phyloP scores from a whole-genome alignment of 2,888 invertebrate genomes.

The Mactromeris polynyma region DNA sequence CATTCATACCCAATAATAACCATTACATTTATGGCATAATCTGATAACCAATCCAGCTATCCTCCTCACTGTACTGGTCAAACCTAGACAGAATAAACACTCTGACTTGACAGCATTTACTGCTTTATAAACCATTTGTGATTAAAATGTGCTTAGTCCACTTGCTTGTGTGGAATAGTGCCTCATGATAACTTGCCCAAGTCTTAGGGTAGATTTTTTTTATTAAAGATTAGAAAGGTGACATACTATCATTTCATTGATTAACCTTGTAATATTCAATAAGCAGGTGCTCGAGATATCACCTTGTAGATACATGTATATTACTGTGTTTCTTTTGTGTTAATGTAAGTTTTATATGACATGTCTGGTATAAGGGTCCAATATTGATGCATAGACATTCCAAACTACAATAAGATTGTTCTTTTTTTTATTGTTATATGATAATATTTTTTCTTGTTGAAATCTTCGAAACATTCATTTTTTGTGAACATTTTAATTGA shows the following conservation, averaged over 20 bases:
- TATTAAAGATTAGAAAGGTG: neutral
- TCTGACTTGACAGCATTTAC: neutral
- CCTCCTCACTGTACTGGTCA: neutral
- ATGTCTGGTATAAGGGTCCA: conserved; percentile 19
- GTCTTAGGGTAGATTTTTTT: neutral
- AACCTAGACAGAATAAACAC: neutral
- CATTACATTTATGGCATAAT: neutral
- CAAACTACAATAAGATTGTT: conserved; percentile 1
- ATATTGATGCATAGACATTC: neutral
- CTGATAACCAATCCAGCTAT: neutral
- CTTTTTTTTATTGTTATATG: conserved; percentile 7
- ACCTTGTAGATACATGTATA: neutral
- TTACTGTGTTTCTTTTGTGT: neutral
- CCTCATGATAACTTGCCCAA: neutral
- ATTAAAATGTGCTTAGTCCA: neutral
- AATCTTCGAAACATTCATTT: neutral
- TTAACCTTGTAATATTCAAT: neutral
- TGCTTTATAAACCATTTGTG: neutral
- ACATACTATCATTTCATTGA: neutral
- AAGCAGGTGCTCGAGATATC: neutral
- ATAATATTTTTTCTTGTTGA: neutral
- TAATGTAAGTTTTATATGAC: neutral
- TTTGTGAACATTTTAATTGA: neutral
- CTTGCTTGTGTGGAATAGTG: neutral
- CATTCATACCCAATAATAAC: neutral